Base-by-base conservation (phyloP, 2,797 vertebrate species). In the Darevskia nairensis region DNA sequence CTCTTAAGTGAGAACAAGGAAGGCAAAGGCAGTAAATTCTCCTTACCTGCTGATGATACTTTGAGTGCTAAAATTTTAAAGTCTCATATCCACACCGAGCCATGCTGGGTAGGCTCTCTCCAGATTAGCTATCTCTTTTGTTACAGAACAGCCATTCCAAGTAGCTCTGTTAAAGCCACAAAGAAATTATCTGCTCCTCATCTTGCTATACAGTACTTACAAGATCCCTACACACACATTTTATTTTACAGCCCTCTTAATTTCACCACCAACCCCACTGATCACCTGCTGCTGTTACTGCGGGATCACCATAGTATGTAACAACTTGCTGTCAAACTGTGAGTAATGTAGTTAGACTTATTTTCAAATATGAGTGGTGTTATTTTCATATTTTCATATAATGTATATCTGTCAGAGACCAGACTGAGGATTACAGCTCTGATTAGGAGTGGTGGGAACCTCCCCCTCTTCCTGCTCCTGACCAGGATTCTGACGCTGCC, bases 11-110 rank as follows among this genome's bases (percentile, higher is more conserved):
- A 82, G 72, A 85, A 82, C 50, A 90, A 88, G 76, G 41, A 88
- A 94, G 93, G 77, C 90, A 94, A 82, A 66, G 35, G 88, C 32
- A 80, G 86, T 94, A 93, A 93, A 94, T 94, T 90, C 88, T 89
- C 89, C 59, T 86, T 92, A 91, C 39, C 17, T 25, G 1, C 81
- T 86, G 91, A 92, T 93, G 85, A 32, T 89, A 9, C 82, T 82
- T 87, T 29, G 77, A 66, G 88, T 80, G 93, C 89, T 93, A 92
- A 93, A 94, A 94, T 94, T 92, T 93, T 82, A 88, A 93, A 80
- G 87, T 64, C 84, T 44, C 78, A 55, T 90, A 46, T 89, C 92
- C 92, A 86, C 76, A 71, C 39, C 27, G 23, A 76, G 29, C 88
- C 55, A 84, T 91, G 91, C 83, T 90, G n/a, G 55, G 41, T 89